phyloP scores from a whole-genome alignment of 2,797 vertebrate species.

The Pseudochirops cupreus region DNA sequence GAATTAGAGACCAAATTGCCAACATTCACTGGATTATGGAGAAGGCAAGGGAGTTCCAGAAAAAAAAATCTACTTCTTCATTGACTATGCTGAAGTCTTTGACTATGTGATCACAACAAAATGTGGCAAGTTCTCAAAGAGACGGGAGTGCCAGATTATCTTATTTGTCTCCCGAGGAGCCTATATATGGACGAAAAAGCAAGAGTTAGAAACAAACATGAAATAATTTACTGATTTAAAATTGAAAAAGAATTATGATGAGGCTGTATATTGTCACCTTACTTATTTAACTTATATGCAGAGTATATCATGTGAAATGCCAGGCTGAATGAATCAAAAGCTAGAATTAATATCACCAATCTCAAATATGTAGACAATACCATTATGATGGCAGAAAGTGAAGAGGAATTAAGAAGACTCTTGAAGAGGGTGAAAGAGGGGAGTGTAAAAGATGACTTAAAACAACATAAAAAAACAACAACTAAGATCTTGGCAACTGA shows the following conservation, averaged over 20 bases:
- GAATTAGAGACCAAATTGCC: background rate
- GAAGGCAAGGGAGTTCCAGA: background rate
- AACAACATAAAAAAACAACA: too few relatives aligned
- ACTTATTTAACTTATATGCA: background rate
- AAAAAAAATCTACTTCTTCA: background rate
- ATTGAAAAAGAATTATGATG: background rate
- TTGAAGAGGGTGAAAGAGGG: background rate
- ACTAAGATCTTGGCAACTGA: too few relatives aligned
- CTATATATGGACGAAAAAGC: background rate
- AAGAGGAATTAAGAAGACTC: background rate
- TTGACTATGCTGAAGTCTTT: background rate
- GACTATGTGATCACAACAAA: too few relatives aligned
- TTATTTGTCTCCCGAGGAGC: background rate
- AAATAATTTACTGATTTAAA: background rate
- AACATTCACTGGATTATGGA: background rate
- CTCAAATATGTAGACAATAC: background rate
- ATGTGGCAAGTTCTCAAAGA: too few relatives aligned
- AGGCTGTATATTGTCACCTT: background rate
- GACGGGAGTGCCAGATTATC: background rate
- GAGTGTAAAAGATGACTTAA: background rate
- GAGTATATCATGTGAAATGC: background rate
- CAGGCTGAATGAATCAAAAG: background rate
- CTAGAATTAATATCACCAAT: background rate
- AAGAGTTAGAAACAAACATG: background rate
- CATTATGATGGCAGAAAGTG: background rate